Evolutionary conservation across 2,797 vertebrate genomes (phyloP), one percentile per base, ranked within the genome.

Genomic region (Microctenopoma steveboyesi): DNA sequence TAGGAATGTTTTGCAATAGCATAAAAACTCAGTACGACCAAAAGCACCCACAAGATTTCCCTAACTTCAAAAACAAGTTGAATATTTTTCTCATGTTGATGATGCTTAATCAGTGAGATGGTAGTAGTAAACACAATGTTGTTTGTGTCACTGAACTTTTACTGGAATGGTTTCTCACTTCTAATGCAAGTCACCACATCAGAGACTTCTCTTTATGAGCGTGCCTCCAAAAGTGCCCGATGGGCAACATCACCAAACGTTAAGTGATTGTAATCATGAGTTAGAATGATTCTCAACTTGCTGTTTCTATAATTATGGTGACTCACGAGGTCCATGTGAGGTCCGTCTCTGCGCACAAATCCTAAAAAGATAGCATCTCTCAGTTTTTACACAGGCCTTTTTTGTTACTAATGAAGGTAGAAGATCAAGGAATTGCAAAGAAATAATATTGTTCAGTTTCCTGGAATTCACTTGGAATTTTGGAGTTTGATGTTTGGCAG

Each of bases 301-400:
- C 43, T 70, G 58, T 88, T 87, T 83, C 72, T 86, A 86, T 84
- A 89, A 88, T 78, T 56, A 70, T 33, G 47, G 40, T 91, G 89
- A 92, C 79, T 92, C 86, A 91, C 42, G 13, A 71, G 42, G 67
- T 11, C 15, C 35, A 30, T 45, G 49, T 35, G 16, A 45, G 51
- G 27, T 35, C 5, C 14, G 18, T 64, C 40, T 50, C 7, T 58
- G 64, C 43, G 65, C 55, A 64, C 79, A 72, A 54, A n/a, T 77
- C 18, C 22, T 49, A 25, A 30, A 22, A 67, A 48, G 37, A 55
- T 42, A 4, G 3, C 7, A 50, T 76, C 14, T 64, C 7, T 39
- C 4, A 61, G 4, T 3, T 52, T 57, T 51, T 27, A 49, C 18
- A 35, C 40, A 15, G 30, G 3, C n/a, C 11, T 13, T n/a, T 1